These are phyloP conservation scores for Aspidiotus rigidus DNA, from an alignment of 2,888 invertebrate genomes.

Conservation along the genomic window DNA sequence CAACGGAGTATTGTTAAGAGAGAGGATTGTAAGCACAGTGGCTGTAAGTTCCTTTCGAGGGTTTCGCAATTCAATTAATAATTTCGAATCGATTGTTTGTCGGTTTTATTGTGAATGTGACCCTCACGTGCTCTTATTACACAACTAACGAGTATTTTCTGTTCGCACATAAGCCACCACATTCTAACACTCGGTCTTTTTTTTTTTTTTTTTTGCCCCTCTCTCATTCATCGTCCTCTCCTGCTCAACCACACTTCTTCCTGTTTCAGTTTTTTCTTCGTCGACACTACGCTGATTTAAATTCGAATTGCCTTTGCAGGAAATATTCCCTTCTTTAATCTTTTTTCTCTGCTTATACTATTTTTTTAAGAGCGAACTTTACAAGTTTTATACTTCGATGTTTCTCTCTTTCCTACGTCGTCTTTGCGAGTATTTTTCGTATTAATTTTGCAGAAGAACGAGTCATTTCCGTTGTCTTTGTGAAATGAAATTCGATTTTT, in stretches of 20 bases:
- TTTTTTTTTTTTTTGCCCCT: constrained; percentile 4
- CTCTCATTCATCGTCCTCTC: not conserved
- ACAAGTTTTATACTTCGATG: no score
- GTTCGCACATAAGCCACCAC: not conserved
- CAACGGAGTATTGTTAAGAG: no score
- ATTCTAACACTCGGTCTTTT: not conserved
- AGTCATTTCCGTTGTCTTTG: no score
- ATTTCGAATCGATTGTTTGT: constrained; percentile 29
- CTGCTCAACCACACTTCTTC: not conserved
- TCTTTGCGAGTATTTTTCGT: no score
- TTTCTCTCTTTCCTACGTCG: no score
- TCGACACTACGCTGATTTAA: not conserved
- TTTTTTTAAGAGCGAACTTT: not conserved
- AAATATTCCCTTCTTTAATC: constrained; percentile 6
- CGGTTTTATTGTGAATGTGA: constrained; percentile 18
- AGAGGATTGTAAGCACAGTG: no score
- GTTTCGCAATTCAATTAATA: constrained; percentile 27
- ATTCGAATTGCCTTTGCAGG: constrained; percentile 8
- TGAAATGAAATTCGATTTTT: no score
- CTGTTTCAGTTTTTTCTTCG: not conserved
- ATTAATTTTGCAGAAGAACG: no score
- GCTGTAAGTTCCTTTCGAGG: not conserved
- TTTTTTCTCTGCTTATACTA: not conserved
- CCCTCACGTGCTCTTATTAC: constrained; percentile 19
- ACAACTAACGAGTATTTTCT: constrained; percentile 25